A percentile compares a stretch with the other conserved stretches of the same genome.
Evolutionary conservation across 2,113 vertebrate species (phyloP).

Genomic region (Seriola aureovittata): DNA sequence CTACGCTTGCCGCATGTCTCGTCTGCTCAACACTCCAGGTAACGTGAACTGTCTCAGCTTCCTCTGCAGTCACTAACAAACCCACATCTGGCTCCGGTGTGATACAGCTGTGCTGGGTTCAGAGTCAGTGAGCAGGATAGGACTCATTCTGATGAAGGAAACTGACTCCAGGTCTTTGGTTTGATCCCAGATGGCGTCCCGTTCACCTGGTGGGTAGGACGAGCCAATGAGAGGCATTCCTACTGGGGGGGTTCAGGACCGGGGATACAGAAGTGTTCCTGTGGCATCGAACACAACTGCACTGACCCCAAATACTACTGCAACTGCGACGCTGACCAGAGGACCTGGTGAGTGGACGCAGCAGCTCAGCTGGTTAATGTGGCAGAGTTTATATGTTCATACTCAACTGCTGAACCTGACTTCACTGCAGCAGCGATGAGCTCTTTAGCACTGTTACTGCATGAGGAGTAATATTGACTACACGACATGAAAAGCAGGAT

Average conservation of each 20-base stretch:
- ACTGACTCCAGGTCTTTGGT: background rate
- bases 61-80: background rate
- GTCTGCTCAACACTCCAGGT: constrained; percentile 95
- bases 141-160: background rate
- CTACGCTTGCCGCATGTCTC: constrained; percentile 94
- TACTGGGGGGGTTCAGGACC: constrained; percentile 99
- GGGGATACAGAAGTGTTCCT: constrained; percentile 97
- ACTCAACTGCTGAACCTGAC: too few relatives aligned
- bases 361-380: background rate
- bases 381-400: background rate
- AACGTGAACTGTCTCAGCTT: constrained; percentile 27
- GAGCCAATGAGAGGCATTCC: constrained; percentile 93
- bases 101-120: background rate
- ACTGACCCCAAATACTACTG: constrained; percentile 91
- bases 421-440: too few relatives aligned
- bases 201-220: constrained; percentile 95
- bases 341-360: constrained; percentile 90
- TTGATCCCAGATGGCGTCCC: constrained; percentile 88
- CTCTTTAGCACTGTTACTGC: too few relatives aligned
- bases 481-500: too few relatives aligned
- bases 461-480: background rate
- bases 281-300: constrained; percentile 97
- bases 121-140: background rate
- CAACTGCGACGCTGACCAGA: constrained; percentile 96
- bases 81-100: background rate